Evolutionary conservation across 2,888 invertebrate genomes (phyloP).

Genomic region (Lottia scabra): DNA sequence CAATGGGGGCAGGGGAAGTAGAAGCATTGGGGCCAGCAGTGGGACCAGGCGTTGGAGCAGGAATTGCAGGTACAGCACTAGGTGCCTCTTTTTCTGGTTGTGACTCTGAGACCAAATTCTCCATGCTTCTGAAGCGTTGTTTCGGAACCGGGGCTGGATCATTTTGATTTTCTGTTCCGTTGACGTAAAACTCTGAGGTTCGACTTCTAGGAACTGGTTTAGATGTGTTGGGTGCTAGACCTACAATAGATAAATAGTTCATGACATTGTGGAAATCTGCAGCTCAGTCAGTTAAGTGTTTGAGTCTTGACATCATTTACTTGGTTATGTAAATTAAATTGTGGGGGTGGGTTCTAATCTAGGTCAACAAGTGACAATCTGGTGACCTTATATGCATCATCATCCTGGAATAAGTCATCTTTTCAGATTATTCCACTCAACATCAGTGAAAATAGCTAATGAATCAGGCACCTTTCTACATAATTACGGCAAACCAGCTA

Average conservation of each 20-base stretch:
- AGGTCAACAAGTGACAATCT: too few relatives aligned
- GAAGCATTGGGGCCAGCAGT: conserved; percentile 3
- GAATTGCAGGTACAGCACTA: conserved; percentile 5
- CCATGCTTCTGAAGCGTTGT: conserved; percentile 39
- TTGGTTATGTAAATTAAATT: too few relatives aligned
- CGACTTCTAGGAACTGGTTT: conserved; percentile 47
- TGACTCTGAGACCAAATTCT: conserved; percentile 32
- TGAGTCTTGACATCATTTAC: too few relatives aligned
- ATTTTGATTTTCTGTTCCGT: background rate
- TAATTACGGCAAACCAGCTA: too few relatives aligned
- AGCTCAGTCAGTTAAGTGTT: too few relatives aligned
- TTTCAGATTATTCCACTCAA: too few relatives aligned
- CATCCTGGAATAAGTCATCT: too few relatives aligned
- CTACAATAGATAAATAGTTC: background rate
- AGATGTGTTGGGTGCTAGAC: conserved; percentile 21
- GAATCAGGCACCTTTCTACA: too few relatives aligned
- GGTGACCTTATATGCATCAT: too few relatives aligned
- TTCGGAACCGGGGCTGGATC: conserved; percentile 23
- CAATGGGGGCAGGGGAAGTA: conserved; percentile 15
- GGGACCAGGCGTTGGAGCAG: conserved; percentile 9
- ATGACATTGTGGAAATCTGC: background rate
- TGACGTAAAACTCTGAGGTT: conserved; percentile 31
- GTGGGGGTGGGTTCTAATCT: too few relatives aligned
- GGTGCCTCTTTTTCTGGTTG: background rate
- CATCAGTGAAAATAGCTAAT: too few relatives aligned